Evolutionary conservation across 2,797 vertebrate genomes (phyloP), one percentile per base, ranked within the genome.

Genomic region (Harpagifer antarcticus): DNA sequence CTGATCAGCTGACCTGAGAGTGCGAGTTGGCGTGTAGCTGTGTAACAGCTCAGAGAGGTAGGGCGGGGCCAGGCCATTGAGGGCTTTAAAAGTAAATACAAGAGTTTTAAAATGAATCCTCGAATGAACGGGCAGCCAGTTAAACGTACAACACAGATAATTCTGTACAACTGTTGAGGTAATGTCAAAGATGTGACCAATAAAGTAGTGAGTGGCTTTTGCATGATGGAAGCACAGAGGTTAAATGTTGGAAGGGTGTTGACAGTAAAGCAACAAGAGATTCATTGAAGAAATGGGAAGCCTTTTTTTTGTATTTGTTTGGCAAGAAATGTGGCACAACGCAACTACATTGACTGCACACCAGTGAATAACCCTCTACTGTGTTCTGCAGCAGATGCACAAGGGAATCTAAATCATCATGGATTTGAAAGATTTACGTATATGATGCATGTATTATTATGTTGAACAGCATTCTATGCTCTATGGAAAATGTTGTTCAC

Each of bases 341-440:
- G 4, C 48, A 53, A 65, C 20, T 27, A 59, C 27, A 72, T 76
- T 76, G 68, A 50, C 71, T 49, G 9, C 42, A 59, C 23, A 60
- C 65, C 9, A 68, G 66, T 55, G 67, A 75, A 73, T 40, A 68
- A 49, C 42, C 31, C 59, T 56, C 59, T 5, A 57, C 40, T 67
- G 64, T 71, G 72, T 72, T 27, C 68, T 48, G 15, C 54, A 49
- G 67, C 9, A 50, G n/a, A 53, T 19, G 48, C 10, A 3, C 49
- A 68, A 43, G 20, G 4, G 53, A 76, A 50, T 10, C 71, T 11
- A 72, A 59, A 64, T 64, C 14, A 57, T 68, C 43, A 53, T 78
- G 49, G 31, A 72, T 68, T 17, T 33, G 55, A 66, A 31, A 53
- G 14, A 79, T 79, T 50, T 33, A 47, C 60, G 76, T 79, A 57